Percentiles rank a stretch among this genome's conserved stretches.
These are phyloP conservation scores for Pegea sp. DNA, from an alignment of 23 tunicate genomes.

Conservation along the genomic window DNA sequence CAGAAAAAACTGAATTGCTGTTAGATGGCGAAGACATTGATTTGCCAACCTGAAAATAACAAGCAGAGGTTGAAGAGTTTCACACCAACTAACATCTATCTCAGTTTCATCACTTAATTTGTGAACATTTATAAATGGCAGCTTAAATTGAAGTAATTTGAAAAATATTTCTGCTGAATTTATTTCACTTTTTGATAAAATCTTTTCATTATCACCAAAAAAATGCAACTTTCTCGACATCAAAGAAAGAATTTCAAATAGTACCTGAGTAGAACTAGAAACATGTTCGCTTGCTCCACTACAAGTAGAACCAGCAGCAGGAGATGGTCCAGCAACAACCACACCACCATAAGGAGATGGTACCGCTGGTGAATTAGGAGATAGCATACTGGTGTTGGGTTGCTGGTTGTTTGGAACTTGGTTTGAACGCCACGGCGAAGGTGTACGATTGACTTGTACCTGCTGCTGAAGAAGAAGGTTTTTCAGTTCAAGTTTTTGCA, in stretches of 20 bases:
- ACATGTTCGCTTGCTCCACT: slow-evolving; percentile 28
- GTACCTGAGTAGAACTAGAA: slow-evolving; percentile 59
- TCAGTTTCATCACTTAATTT: too few species aligned
- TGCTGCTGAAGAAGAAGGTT: too few species aligned
- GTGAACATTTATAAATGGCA: too few species aligned
- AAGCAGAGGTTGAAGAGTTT: too few species aligned
- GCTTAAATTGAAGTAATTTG: too few species aligned
- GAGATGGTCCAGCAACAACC: slow-evolving; percentile 43
- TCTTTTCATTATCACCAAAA: too few species aligned
- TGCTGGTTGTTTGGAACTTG: too few species aligned
- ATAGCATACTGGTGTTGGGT: slow-evolving; percentile 6
- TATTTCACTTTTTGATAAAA: too few species aligned
- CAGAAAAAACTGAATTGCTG: slow-evolving; percentile 16
- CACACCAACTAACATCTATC: too few species aligned
- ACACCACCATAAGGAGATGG: slow-evolving; percentile 63
- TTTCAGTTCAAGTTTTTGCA: too few species aligned
- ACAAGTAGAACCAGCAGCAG: slow-evolving; percentile 5
- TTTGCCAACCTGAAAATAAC: slow-evolving; percentile 13
- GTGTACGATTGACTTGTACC: slow-evolving; percentile 19
- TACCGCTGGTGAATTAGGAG: slow-evolving; percentile 72
- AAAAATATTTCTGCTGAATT: too few species aligned
- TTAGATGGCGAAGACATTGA: slow-evolving; percentile 47
- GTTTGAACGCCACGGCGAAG: slow-evolving; percentile 33
- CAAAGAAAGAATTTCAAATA: background rate
- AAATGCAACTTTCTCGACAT: background rate